Conservation (phyloP, 2,888 invertebrate species). For the Nasonovia ribisnigri region DNA sequence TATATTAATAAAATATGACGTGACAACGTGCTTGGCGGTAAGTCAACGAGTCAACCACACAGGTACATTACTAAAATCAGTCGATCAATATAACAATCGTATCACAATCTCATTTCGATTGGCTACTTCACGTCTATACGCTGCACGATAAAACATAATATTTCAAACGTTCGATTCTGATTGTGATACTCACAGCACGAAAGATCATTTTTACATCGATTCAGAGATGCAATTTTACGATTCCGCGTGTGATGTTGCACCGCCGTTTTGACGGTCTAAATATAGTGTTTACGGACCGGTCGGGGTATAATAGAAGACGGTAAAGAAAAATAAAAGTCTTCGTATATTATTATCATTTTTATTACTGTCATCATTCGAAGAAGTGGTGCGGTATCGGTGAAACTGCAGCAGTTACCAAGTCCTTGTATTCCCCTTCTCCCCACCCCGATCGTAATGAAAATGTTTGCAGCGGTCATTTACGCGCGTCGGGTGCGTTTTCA, state of each 20-base stretch:
- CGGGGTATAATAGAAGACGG: background rate
- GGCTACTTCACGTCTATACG: background rate
- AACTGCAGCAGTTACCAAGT: background rate
- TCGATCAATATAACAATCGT: background rate
- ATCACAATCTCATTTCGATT: background rate
- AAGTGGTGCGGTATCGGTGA: background rate
- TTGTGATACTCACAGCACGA: background rate
- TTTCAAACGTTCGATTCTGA: background rate
- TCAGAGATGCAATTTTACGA: background rate
- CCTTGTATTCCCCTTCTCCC: background rate
- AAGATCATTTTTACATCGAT: background rate
- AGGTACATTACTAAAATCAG: background rate
- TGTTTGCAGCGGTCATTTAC: background rate
- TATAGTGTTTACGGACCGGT: background rate
- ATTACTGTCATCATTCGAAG: background rate
- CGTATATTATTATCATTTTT: no score
- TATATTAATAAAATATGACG: background rate
- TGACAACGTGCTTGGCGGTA: background rate
- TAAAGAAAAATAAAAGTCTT: background rate
- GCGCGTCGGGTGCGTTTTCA: background rate
- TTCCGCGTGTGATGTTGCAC: background rate
- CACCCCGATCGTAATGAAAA: background rate
- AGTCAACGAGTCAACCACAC: background rate
- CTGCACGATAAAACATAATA: background rate
- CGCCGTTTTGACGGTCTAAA: background rate